Conservation (phyloP, 1,140 invertebrate genomes). For the Asbolus verrucosus region DNA sequence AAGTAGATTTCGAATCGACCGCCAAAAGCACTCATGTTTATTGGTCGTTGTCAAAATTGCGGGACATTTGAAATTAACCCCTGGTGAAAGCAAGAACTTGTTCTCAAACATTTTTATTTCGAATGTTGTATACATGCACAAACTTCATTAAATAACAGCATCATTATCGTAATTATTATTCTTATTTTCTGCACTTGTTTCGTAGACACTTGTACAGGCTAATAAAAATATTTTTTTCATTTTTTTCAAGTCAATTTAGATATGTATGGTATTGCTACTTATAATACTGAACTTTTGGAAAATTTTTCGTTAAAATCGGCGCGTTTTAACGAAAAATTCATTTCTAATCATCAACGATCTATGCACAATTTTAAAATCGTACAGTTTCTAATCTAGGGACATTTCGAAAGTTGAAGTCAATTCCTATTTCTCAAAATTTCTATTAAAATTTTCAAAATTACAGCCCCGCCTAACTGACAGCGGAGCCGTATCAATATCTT, state of each 20-base stretch:
- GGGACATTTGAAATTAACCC: too few species aligned
- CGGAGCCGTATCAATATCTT: too few species aligned
- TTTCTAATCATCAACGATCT: background rate
- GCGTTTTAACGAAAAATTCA: background rate
- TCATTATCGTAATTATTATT: slow-evolving; percentile 23
- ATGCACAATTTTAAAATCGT: background rate
- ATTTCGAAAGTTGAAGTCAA: background rate
- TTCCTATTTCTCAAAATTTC: slow-evolving; percentile 25
- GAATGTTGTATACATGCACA: slow-evolving; percentile 24
- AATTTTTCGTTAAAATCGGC: slow-evolving; percentile 9
- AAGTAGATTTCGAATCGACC: too few species aligned
- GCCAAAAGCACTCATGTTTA: too few species aligned
- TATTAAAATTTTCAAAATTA: slow-evolving; percentile 12
- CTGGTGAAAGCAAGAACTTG: background rate
- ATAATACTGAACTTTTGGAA: slow-evolving; percentile 16
- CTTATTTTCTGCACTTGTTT: slow-evolving; percentile 44
- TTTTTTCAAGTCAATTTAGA: slow-evolving; percentile 42
- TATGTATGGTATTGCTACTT: slow-evolving; percentile 37
- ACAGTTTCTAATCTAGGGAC: background rate
- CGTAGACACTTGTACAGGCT: slow-evolving; percentile 42
- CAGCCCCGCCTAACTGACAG: too few species aligned
- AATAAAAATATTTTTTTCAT: slow-evolving; percentile 45
- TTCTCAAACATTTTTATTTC: slow-evolving; percentile 15
- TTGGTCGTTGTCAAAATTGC: too few species aligned
- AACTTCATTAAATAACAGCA: slow-evolving; percentile 13